These are phyloP conservation scores for Neoascia interrupta DNA, from an alignment of 2,888 invertebrate genomes.

Conservation along the genomic window DNA sequence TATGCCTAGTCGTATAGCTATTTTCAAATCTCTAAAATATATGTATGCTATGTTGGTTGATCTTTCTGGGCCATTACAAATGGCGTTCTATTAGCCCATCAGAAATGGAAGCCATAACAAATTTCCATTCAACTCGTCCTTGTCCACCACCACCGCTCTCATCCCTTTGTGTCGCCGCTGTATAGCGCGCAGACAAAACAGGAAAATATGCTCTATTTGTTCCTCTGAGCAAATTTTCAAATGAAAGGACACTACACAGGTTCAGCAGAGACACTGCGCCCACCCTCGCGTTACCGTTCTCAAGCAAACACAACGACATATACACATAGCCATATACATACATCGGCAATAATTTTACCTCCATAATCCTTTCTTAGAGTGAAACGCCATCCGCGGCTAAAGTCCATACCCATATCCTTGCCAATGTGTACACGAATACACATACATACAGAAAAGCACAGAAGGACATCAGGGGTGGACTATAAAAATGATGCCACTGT, in stretches of 20 bases:
- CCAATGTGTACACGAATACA: slow-evolving; percentile 18
- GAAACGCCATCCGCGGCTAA: slow-evolving; percentile 12
- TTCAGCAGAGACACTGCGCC: slow-evolving; percentile 36
- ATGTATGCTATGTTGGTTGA: slow-evolving; percentile 42
- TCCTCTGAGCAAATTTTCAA: slow-evolving; percentile 57
- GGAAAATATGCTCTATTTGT: slow-evolving; percentile 67
- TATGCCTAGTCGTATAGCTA: too few relatives aligned
- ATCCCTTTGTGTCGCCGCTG: slow-evolving; percentile 20
- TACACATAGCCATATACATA: slow-evolving; percentile 53
- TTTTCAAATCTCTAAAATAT: slow-evolving; percentile 37
- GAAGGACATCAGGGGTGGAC: slow-evolving; percentile 45
- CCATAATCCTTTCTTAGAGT: slow-evolving; percentile 55
- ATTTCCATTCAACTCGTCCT: slow-evolving; percentile 14
- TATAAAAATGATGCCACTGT: slow-evolving; percentile 67
- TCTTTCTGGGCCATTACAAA: slow-evolving; percentile 59
- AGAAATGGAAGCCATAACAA: slow-evolving; percentile 35
- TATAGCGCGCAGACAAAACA: slow-evolving; percentile 63
- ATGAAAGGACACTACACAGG: slow-evolving; percentile 56
- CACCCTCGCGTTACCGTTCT: slow-evolving; percentile 49
- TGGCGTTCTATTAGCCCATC: slow-evolving; percentile 45
- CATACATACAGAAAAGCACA: not conserved
- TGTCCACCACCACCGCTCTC: not conserved
- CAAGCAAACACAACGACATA: slow-evolving; percentile 37
- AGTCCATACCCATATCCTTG: slow-evolving; percentile 23
- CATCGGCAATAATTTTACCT: slow-evolving; percentile 60